Evolutionary conservation across 2,888 invertebrate genomes (phyloP), one percentile per base, ranked within the genome.

Genomic region (Ormyrus pomaceus): DNA sequence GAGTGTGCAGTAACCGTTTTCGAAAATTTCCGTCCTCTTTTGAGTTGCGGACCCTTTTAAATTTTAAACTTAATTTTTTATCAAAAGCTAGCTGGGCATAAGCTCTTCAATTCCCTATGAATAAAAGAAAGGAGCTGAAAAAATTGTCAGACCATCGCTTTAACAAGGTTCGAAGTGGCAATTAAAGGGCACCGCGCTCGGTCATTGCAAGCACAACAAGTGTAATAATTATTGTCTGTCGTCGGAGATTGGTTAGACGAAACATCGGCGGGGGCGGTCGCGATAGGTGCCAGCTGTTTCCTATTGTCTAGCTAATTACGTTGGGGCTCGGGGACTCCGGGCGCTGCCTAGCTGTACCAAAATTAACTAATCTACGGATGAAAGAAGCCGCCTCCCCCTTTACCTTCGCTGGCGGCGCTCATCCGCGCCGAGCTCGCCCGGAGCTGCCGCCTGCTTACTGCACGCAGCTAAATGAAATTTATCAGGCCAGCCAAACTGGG

Each of bases 271-370:
- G 77, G 75, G 19, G 34, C 45, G 75, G n/a, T 19, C 45, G 82
- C 84, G 85, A 87, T 86, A 84, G 82, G 84, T 84, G 84, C 84
- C 85, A 84, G 86, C 83, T 87, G 87, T 87, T 88, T 87, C 87
- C 87, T 87, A 89, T 89, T 89, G 88, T 89, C 84, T 82, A 81
- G 85, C 89, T 89, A 89, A 89, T 89, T 88, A 88, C 89, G 85
- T 88, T 84, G 83, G 89, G 88, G 87, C 85, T 83, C 82, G 58
- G 87, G 86, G 88, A 87, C 84, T 59, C 51, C 65, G 68, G 81
- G 56, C 34, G 34, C 58, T 68, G 76, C 84, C 82, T 83, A 78
- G 83, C 84, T 80, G 74, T 72, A 83, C 83, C 85, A 86, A 87
- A 88, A 88, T 89, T 88, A 89, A 88, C 88, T 88, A 88, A 87